phyloP scores from a whole-genome alignment of 2,797 vertebrate genomes.

The Podargus strigoides region DNA sequence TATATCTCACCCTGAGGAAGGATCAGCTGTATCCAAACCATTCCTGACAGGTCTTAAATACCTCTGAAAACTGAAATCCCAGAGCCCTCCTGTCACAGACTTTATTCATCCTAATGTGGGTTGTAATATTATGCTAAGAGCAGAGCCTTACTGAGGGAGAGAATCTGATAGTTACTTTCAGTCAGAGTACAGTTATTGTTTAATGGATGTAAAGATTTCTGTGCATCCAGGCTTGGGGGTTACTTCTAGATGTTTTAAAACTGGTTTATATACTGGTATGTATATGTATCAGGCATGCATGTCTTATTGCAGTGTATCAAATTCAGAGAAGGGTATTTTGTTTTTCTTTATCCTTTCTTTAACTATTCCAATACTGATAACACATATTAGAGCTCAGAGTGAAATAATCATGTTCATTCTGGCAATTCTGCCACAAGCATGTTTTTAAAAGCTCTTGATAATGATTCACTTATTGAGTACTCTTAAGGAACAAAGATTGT shows the following conservation, averaged over 20 bases:
- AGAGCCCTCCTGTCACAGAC: not conserved
- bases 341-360: not conserved
- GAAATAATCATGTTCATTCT: conserved; percentile 1
- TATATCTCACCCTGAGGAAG: not conserved
- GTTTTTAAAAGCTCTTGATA: not conserved
- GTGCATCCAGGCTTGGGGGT: not conserved
- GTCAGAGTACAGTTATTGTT: not conserved
- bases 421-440: not conserved
- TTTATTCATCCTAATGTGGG: not conserved
- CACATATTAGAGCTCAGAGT: not conserved
- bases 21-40: not conserved
- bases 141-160: not conserved
- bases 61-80: not conserved
- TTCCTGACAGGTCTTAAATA: not conserved
- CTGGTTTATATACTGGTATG: not conserved
- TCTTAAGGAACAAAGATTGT: not conserved
- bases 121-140: not conserved
- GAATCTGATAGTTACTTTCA: not conserved
- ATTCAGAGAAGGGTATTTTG: not conserved
- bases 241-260: not conserved
- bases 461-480: not conserved
- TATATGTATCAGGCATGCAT: not conserved
- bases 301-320: not conserved
- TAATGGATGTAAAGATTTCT: not conserved
- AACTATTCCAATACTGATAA: not conserved